A percentile compares a stretch with the other conserved stretches of the same genome.
Evolutionary conservation across 2,113 vertebrate genomes (phyloP).

Genomic region (Myotis davidii): DNA sequence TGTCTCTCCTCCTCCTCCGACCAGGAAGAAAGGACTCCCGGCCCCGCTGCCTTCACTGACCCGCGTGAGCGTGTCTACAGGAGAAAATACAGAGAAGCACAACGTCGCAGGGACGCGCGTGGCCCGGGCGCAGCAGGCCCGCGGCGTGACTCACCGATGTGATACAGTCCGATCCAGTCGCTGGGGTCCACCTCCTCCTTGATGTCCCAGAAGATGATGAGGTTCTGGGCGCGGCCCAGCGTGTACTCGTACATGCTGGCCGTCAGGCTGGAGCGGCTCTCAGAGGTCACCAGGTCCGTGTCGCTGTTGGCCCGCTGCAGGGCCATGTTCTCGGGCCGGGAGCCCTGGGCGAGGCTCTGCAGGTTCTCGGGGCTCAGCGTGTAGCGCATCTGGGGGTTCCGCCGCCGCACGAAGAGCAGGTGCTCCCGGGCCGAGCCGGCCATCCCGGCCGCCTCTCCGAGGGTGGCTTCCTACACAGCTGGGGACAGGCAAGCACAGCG

Average conservation of each 20-base stretch:
- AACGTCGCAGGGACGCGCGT: not conserved
- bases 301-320: conserved; percentile 96
- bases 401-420: conserved; percentile 91
- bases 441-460: conserved; percentile 79
- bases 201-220: conserved; percentile 99
- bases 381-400: conserved; percentile 94
- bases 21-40: not conserved
- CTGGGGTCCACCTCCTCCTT: conserved; percentile 99
- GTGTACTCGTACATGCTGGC: conserved; percentile 96
- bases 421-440: conserved; percentile 93
- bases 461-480: conserved; percentile 75
- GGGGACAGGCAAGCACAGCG: conserved; percentile 30
- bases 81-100: not conserved
- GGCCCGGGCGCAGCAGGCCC: not conserved
- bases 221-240: conserved; percentile 93
- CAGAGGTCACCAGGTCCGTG: conserved; percentile 96
- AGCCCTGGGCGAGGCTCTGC: conserved; percentile 91
- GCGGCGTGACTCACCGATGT: conserved; percentile 91
- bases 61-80: not conserved
- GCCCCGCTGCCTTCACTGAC: not conserved
- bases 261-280: conserved; percentile 96
- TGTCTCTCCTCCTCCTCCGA: not conserved
- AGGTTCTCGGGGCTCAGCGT: conserved; percentile 97
- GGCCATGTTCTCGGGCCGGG: conserved; percentile 87
- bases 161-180: conserved; percentile 99